Percentiles rank a stretch among this genome's conserved stretches.
phyloP scores from a whole-genome alignment of 2,797 vertebrate genomes.

The Sorex maritimensis region DNA sequence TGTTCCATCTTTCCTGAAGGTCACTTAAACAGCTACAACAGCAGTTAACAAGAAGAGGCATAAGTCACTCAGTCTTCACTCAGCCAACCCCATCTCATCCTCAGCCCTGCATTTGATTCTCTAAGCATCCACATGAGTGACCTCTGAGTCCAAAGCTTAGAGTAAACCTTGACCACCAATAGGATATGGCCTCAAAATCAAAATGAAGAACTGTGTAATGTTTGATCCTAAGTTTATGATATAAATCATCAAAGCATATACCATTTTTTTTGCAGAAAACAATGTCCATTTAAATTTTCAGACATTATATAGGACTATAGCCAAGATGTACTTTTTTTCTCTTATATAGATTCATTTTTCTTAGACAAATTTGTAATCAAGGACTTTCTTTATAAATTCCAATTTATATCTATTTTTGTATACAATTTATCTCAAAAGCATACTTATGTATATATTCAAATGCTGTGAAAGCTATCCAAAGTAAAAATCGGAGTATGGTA shows the following conservation, averaged over 20 bases:
- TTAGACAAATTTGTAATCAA: neutral
- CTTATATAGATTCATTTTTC: neutral
- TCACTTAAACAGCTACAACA: neutral
- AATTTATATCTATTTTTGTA: neutral
- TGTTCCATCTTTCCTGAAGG: neutral
- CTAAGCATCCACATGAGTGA: no score
- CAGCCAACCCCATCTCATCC: no score
- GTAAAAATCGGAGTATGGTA: neutral
- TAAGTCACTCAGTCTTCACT: no score
- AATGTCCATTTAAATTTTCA: neutral
- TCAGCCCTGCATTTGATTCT: no score
- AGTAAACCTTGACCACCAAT: no score
- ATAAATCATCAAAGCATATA: neutral
- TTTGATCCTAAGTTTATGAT: neutral
- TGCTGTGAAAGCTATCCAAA: neutral
- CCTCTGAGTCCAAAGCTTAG: no score
- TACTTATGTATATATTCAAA: neutral
- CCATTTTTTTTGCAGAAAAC: neutral
- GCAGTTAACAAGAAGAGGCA: no score
- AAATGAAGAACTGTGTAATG: neutral
- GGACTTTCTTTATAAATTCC: neutral
- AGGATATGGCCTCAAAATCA: neutral
- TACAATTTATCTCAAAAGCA: neutral
- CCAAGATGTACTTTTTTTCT: neutral
- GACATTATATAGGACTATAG: neutral